Evolutionary conservation across 2,113 vertebrate genomes (phyloP), one percentile per base, ranked within the genome.

Genomic region (Phalacrocorax pelagicus): DNA sequence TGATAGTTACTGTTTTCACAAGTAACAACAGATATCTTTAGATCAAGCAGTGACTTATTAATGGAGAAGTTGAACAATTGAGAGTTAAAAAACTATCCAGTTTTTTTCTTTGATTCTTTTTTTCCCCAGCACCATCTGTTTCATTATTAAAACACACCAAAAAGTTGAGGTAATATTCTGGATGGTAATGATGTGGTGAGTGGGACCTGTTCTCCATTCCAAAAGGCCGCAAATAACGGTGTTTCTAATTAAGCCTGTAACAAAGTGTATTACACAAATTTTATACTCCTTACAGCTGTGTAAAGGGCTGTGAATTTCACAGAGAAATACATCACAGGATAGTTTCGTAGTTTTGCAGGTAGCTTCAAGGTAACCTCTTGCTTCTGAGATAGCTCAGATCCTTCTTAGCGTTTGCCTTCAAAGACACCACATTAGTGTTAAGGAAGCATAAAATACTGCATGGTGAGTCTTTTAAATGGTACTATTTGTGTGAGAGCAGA

Each of bases 381-480:
- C 27, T 79, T 91, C 42, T 94, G 67, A 81, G 72, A 19, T 92
- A 81, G 86, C 51, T 86, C 80, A 86, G 52, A 83, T 24, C 5
- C 61, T 88, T 91, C 72, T 63, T 63, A 72, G 15, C 71, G 30
- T 83, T 80, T 95, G 51, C 67, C 54, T 97, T 93, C 57, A 52
- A 78, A 94, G 58, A 66, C 23, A 67, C 5, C 38, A 19, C 30
- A 9, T 40, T 65, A 81, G 11, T 32, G 9, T 30, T 86, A 94
- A 57, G 16, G 51, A 79, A 92, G 57, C 36, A 57, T 80, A 80
- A 75, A 86, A 93, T 91, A 93, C 52, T 93, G 32, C 80, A 47
- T 5, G 6, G 32, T 91, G 79, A 94, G 95, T 40, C 65, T 89
- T 86, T 96, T 96, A 85, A 97, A 89, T 40, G 62, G 47, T 62